Base-by-base conservation (phyloP, 2,797 vertebrate species). In the Onychomys leucogaster region DNA sequence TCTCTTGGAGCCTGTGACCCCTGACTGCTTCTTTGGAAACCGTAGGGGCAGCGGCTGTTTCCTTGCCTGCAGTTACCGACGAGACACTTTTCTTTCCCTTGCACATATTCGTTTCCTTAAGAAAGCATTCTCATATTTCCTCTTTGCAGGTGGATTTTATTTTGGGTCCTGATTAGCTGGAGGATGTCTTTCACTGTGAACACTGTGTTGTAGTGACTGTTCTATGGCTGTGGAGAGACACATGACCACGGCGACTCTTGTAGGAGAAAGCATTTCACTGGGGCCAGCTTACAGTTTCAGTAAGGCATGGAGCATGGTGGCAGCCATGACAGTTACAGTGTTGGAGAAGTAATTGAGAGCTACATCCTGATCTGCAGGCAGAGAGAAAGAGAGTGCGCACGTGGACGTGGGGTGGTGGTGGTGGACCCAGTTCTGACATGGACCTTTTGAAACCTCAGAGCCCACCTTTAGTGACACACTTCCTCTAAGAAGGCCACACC, bases 21-120 rank as follows among this genome's bases (percentile, higher is more conserved):
- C 32, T 10, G 41, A 32, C 46, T 71, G 29, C 59, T 67, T 12
- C 75, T 80, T 71, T 59, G 46, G 96, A 71, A 86, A 91, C 27
- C 17, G 23, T 52, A 77, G 69, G 6, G 78, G 52, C 27, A 43
- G 41, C 41, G 32, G 9, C 25, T 2, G 0, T 69, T 85, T 89
- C 25, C 23, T 83, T 82, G 57, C 75, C 49, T 91, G 52, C 5
- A 34, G 13, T 92, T 87, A 76, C 86, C 61, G 6, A 76, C 55
- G 46, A 23, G 3, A n/a, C 52, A 46, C 55, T 59, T 77, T 89
- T 32, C 73, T 34, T 25, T 59, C 29, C 65, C 96, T 41, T 71
- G 94, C 94, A 91, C 84, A 46, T 16, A 29, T 65, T 96, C 59
- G 21, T 91, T 96, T 96, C 78, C 86, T 93, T 41, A 85, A 67